Base-by-base conservation (phyloP, 2,888 invertebrate genomes). In the Tachina lurida region DNA sequence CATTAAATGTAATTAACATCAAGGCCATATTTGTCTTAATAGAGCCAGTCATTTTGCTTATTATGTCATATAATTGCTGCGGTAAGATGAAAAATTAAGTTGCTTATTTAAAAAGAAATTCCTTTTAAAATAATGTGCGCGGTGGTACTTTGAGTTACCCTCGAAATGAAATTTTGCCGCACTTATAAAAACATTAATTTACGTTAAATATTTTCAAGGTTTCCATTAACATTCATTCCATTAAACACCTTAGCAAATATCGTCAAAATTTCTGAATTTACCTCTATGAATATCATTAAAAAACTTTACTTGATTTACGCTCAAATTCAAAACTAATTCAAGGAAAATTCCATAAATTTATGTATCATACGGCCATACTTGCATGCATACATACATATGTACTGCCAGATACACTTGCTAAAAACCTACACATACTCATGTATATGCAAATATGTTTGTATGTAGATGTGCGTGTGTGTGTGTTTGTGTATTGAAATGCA, bases 281-380 rank as follows among this genome's bases (percentile, higher is more conserved):
- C 60, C 68, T 56, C 58, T 49, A 49, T 60, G 60, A 74, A 73
- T 85, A 54, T 54, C 70, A 82, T 79, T 71, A 79, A 67, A 74
- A 65, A 83, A 54, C 83, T 76, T 83, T 86, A 70, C 76, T 63
- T 74, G 43, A 77, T 76, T 62, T 68, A 63, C 19, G 73, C 68
- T 75, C 54, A 79, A 63, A 75, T 43, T 54, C 45, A 39, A 67
- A 74, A 22, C 56, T 39, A 65, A 56, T 82, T 82, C 63, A 71
- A 60, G 71, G 60, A 58, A 77, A 70, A 77, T 77, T 17, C n/a
- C 71, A 60, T 65, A 71, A 43, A 58, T 58, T 58, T 71, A 22
- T 52, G 58, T 43, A 47, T 12, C 56, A 70, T 41, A 31, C 54
- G 63, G 13, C 19, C 43, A 22, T 45, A 63, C 45, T 4, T 31